These are phyloP conservation scores for Penaeus indicus DNA, from an alignment of 1,140 invertebrate species.

Conservation along the genomic window DNA sequence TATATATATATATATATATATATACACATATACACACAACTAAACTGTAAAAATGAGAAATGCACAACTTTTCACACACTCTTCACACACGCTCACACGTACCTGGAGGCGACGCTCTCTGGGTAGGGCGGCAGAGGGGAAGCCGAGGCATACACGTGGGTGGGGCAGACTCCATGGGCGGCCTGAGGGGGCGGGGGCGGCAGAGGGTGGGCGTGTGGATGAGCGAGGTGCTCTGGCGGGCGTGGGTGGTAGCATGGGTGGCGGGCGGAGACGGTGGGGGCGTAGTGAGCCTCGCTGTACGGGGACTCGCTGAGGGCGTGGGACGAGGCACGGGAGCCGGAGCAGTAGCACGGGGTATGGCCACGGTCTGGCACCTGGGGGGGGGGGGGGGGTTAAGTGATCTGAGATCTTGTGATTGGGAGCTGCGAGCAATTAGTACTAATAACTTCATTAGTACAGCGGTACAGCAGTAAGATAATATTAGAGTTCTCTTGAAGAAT, in stretches of 20 bases:
- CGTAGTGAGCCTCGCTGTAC: conserved; percentile 54
- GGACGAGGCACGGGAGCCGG: background rate
- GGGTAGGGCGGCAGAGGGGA: conserved; percentile 43
- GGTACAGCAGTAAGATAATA: no score
- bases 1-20: no score
- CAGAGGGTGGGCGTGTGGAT: background rate
- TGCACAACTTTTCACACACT: no score
- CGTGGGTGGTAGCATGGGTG: conserved; percentile 38
- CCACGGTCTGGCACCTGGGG: background rate
- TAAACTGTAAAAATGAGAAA: no score
- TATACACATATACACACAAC: no score
- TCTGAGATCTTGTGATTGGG: no score
- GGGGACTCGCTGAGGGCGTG: conserved; percentile 26
- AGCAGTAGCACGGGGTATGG: background rate
- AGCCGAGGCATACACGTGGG: conserved; percentile 52
- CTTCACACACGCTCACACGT: background rate
- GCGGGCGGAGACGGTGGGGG: conserved; percentile 48
- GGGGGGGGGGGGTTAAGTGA: background rate
- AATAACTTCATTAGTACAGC: no score
- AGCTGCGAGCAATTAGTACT: no score
- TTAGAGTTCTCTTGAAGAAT: no score
- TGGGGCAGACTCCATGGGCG: background rate
- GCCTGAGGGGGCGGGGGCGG: no score
- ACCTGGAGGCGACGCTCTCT: conserved; percentile 33
- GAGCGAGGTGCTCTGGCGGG: conserved; percentile 38